Evolutionary conservation across 2,888 invertebrate species (phyloP).

Genomic region (Mesochorus sp.): DNA sequence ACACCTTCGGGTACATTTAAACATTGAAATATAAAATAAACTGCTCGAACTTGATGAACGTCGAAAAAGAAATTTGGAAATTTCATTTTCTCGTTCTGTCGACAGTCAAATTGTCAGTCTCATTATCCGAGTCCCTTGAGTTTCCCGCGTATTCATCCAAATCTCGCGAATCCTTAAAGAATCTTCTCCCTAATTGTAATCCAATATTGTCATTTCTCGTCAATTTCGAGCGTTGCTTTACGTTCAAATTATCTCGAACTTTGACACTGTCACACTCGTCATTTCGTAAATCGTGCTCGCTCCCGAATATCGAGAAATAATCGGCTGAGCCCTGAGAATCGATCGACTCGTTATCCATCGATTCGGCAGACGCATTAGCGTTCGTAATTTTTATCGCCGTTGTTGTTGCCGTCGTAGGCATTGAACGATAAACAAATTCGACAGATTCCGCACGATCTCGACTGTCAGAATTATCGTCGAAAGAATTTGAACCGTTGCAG

Average conservation of each 20-base stretch:
- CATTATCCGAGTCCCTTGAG: conserved; percentile 6
- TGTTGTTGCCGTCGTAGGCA: conserved; percentile 19
- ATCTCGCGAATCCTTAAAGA: conserved; percentile 7
- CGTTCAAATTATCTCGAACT: conserved; percentile 19
- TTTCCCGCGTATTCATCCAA: conserved; percentile 25
- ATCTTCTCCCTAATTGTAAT: conserved; percentile 36
- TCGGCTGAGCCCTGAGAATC: conserved; percentile 58
- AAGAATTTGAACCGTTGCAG: conserved; percentile 12
- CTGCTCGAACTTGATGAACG: background rate
- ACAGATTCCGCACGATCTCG: conserved; percentile 42
- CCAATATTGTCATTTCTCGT: conserved; percentile 63
- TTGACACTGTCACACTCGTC: background rate
- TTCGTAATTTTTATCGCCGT: conserved; percentile 33
- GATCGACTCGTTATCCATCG: conserved; percentile 52
- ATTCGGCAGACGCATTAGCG: conserved; percentile 51
- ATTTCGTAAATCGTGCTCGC: conserved; percentile 41
- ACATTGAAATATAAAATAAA: background rate
- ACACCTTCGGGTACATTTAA: conserved; percentile 20
- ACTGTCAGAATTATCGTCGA: conserved; percentile 26
- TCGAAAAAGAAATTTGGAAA: background rate
- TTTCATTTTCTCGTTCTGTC: too few relatives aligned
- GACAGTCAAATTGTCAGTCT: background rate
- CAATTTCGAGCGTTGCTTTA: conserved; percentile 65
- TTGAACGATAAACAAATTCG: conserved; percentile 60
- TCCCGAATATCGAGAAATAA: conserved; percentile 51